A percentile compares a stretch with the other conserved stretches of the same genome.
phyloP scores from a whole-genome alignment of 2,888 invertebrate species.

The Iphiclides podalirius region DNA sequence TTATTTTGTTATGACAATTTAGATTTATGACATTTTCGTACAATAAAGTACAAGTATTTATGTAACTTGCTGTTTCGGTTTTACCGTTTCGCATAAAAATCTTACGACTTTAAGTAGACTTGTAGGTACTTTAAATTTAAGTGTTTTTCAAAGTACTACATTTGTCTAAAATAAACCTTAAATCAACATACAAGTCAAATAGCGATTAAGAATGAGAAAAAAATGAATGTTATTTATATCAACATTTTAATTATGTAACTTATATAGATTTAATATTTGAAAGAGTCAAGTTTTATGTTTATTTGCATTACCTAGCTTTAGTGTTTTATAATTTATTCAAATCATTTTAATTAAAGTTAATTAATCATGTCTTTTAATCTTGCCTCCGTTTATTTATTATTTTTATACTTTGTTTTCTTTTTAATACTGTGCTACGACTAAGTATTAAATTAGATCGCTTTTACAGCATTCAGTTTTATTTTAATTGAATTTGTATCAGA shows the following conservation, averaged over 20 bases:
- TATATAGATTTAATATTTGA: constrained; percentile 5
- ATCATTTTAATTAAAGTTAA: constrained; percentile 38
- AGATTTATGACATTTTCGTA: constrained; percentile 4
- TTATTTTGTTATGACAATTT: neutral
- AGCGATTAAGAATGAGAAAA: neutral
- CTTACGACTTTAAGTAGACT: neutral
- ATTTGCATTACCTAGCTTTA: constrained; percentile 29
- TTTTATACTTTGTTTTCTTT: constrained; percentile 40
- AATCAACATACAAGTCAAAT: neutral
- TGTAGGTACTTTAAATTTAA: neutral
- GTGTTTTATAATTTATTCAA: constrained; percentile 43
- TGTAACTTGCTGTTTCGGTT: too few relatives aligned
- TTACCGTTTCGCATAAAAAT: too few relatives aligned
- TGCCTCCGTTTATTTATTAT: constrained; percentile 53
- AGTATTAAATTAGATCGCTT: constrained; percentile 19
- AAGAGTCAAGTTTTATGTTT: constrained; percentile 10
- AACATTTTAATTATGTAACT: neutral
- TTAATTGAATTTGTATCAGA: constrained; percentile 20
- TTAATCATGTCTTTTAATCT: constrained; percentile 60
- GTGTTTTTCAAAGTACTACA: neutral
- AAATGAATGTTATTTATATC: neutral
- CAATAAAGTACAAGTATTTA: constrained; percentile 15
- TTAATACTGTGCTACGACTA: constrained; percentile 11
- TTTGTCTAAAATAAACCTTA: neutral
- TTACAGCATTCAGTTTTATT: constrained; percentile 21